phyloP scores from a whole-genome alignment of 2,797 vertebrate genomes.

The Gymnoscopelus microlampas region DNA sequence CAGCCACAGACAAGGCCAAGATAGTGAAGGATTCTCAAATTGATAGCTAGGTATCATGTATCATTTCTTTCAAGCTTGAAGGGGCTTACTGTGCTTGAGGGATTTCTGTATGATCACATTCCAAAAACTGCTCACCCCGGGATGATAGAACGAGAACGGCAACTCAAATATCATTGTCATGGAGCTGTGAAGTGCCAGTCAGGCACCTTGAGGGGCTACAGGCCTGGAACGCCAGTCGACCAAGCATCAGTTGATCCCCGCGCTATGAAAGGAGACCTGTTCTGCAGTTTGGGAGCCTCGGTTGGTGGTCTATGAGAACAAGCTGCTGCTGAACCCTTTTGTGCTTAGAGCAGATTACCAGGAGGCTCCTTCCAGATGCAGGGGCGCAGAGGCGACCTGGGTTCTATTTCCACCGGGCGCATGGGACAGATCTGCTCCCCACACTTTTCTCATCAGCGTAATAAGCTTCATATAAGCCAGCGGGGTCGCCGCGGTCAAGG shows the following conservation, averaged over 20 bases:
- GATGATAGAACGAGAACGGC: conserved; percentile 17
- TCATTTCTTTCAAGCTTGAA: not conserved
- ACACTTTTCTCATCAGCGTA: conserved; percentile 83
- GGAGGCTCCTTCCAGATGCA: conserved; percentile 81
- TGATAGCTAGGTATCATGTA: not conserved
- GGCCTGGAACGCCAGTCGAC: conserved; percentile 37
- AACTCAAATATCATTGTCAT: conserved; percentile 29
- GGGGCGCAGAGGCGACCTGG: conserved; percentile 60
- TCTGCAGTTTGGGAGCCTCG: conserved; percentile 57
- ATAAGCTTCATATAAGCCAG: conserved; percentile 77
- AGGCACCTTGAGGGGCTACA: conserved; percentile 40
- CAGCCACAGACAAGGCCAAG: conserved; percentile 16
- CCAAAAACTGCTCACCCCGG: not conserved
- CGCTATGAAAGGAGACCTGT: conserved; percentile 68
- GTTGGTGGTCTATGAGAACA: conserved; percentile 83
- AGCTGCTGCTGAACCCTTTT: conserved; percentile 79
- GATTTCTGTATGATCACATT: conserved; percentile 16
- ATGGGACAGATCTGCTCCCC: conserved; percentile 72
- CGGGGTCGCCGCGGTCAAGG: conserved; percentile 69
- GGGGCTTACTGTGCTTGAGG: not conserved
- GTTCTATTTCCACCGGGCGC: conserved; percentile 77
- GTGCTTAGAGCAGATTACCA: conserved; percentile 80
- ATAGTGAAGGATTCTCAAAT: conserved; percentile 4
- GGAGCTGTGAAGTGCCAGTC: conserved; percentile 20
- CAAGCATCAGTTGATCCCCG: conserved; percentile 53